Base-by-base conservation (phyloP, 2,797 vertebrate genomes). In the Periophthalmus magnuspinnatus region DNA sequence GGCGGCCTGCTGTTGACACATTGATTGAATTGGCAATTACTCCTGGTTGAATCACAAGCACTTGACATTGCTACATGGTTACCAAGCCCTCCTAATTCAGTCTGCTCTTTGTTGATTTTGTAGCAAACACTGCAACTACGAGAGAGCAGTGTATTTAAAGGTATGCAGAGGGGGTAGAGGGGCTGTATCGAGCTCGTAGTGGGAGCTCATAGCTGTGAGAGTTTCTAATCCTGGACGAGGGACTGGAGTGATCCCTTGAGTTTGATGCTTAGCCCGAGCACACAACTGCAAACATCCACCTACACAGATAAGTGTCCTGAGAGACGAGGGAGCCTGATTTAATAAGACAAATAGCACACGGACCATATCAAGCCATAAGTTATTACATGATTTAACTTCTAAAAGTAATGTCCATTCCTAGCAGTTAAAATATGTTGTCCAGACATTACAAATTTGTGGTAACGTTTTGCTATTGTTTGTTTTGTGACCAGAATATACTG, bases 11-110 rank as follows among this genome's bases (percentile, higher is more conserved):
- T 84, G 83, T 82, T 89, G 89, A 91, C 88, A 90, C 76, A 82
- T 88, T 89, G 89, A 92, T 88, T 88, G 89, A 91, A 89, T 85
- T 88, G 84, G 77, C 88, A 86, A 88, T 89, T 90, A 90, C 76
- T 79, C 67, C 74, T 78, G 82, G 80, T 85, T 82, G 78, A 86
- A 87, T 76, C 24, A 32, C 68, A 77, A 1, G 70, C 78, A 45
- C 77, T 86, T 89, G 87, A 90, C 88, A 81, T 86, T 83, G 81
- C 81, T 83, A 81, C 84, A 80, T 33, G 52, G 75, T 56, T 72
- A 69, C 74, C 84, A 66, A 68, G 70, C 58, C 21, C 68, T 79
- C 78, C 74, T 81, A 71, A 84, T 83, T 82, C 80, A 65, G 71
- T 68, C 71, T 65, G 56, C 4, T 72, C 59, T 75, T 70, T 66